Conservation (phyloP, 2,113 vertebrate genomes). For the western clawed frog (Xenopus tropicalis) region DNA sequence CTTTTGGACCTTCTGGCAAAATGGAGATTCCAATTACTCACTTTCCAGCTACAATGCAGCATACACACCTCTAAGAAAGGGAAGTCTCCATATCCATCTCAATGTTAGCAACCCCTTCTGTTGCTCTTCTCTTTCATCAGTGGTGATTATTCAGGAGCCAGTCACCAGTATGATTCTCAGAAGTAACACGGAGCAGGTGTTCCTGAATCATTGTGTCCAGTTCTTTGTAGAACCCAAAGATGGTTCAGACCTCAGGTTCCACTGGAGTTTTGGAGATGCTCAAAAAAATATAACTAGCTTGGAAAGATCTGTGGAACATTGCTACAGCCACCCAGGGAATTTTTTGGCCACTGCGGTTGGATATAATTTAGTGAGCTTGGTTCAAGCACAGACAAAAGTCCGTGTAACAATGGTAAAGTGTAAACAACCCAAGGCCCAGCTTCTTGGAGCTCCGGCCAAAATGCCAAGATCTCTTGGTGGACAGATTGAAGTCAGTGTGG, state of each 20-base stretch:
- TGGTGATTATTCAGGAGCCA: constrained; percentile 54
- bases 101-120: constrained; percentile 60
- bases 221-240: constrained; percentile 49
- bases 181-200: constrained; percentile 50
- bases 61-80: constrained; percentile 54
- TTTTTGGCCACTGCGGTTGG: constrained; percentile 55
- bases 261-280: constrained; percentile 66
- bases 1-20: constrained; percentile 62
- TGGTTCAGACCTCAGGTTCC: constrained; percentile 57
- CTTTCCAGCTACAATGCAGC: constrained; percentile 56
- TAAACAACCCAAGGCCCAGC: constrained; percentile 48
- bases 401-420: constrained; percentile 58
- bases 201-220: constrained; percentile 51
- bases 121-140: constrained; percentile 48
- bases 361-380: constrained; percentile 62
- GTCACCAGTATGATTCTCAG: constrained; percentile 51
- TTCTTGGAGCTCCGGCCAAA: constrained; percentile 52
- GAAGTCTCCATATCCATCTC: constrained; percentile 57
- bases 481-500: constrained; percentile 65
- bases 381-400: constrained; percentile 46
- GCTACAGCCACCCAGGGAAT: constrained; percentile 51
- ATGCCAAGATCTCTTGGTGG: constrained; percentile 57
- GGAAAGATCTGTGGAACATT: constrained; percentile 48
- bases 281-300: constrained; percentile 37
- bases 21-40: constrained; percentile 31